A percentile compares a stretch with the other conserved stretches of the same genome.
Evolutionary conservation across 2,888 invertebrate species (phyloP).

Genomic region (Trilocha varians): DNA sequence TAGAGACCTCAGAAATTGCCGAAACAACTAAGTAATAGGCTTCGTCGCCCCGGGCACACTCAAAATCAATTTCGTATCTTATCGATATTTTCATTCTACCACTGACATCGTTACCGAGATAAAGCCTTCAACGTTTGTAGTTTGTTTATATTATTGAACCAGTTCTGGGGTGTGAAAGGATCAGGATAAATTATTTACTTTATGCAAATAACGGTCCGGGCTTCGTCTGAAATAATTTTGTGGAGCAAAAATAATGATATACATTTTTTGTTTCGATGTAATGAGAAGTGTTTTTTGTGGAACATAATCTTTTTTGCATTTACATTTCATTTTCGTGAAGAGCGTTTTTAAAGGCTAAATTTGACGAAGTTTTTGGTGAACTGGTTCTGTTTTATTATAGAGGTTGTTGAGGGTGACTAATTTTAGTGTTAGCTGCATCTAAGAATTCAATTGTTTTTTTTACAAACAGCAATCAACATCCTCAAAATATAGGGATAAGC

Average conservation of each 20-base stretch:
- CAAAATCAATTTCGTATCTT: conserved; percentile 52
- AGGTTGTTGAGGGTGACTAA: no score
- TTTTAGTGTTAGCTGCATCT: no score
- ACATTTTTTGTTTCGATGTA: neutral
- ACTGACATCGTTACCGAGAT: conserved; percentile 20
- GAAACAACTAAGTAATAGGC: conserved; percentile 36
- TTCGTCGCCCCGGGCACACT: conserved; percentile 30
- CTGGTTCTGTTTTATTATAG: no score
- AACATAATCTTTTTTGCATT: neutral
- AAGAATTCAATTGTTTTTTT: no score
- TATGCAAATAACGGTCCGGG: neutral
- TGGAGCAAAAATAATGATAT: neutral
- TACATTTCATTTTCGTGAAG: no score
- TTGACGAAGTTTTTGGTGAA: no score
- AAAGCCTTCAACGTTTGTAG: conserved; percentile 9
- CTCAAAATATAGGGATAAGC: no score
- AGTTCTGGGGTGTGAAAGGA: conserved; percentile 7
- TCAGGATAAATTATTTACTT: neutral
- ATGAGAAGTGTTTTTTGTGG: neutral
- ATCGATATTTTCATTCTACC: conserved; percentile 32
- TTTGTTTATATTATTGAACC: conserved; percentile 9
- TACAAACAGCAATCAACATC: no score
- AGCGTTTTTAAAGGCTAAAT: no score
- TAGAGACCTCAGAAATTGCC: conserved; percentile 15
- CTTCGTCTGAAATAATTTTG: neutral